Conservation (phyloP, 2,797 vertebrate genomes). For the Squalus acanthias region DNA sequence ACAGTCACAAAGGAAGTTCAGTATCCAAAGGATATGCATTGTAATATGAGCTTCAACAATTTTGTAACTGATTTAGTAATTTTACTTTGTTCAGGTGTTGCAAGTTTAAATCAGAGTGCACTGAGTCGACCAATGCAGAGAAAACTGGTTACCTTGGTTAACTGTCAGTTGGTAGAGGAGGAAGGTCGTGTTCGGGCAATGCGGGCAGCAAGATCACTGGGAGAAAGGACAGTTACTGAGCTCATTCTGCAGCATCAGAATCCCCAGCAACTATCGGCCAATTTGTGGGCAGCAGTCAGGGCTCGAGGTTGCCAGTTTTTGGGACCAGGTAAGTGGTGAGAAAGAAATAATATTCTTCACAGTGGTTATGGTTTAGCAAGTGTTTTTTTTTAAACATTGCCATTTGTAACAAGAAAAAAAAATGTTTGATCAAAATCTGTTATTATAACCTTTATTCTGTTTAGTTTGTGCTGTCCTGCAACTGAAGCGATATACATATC, state of each 20-base stretch:
- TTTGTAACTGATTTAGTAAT: constrained; percentile 29
- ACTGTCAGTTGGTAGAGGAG: constrained; percentile 91
- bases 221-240: constrained; percentile 86
- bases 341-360: not conserved
- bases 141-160: constrained; percentile 89
- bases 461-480: not conserved
- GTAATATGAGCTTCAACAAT: not conserved
- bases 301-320: constrained; percentile 92
- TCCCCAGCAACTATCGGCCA: constrained; percentile 91
- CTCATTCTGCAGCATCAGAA: constrained; percentile 94
- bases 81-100: constrained; percentile 62
- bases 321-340: constrained; percentile 72
- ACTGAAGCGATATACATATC: not conserved
- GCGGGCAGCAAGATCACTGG: constrained; percentile 81
- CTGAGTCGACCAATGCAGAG: constrained; percentile 95
- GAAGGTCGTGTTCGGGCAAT: constrained; percentile 84
- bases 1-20: constrained; percentile 18
- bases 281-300: constrained; percentile 89
- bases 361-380: not conserved
- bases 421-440: not conserved
- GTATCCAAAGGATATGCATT: not conserved
- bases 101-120: constrained; percentile 75
- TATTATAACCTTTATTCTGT: not conserved
- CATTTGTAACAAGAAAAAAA: not conserved
- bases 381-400: not conserved